A percentile compares a stretch with the other conserved stretches of the same genome.
Evolutionary conservation across 2,888 invertebrate genomes (phyloP).

Genomic region (Caenorhabditis imperialis): DNA sequence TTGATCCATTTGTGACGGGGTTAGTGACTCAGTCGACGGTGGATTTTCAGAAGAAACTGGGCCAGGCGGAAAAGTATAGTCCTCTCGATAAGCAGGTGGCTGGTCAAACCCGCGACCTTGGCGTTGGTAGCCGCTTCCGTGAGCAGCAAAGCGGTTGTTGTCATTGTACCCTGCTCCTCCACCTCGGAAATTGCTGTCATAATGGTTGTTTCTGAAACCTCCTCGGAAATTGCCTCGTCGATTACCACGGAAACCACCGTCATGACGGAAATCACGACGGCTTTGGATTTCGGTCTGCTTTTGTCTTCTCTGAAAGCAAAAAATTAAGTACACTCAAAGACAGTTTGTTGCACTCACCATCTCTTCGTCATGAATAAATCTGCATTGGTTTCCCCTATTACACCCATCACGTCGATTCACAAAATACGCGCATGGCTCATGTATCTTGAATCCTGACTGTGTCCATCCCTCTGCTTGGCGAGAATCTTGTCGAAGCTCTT

Average conservation of each 20-base stretch:
- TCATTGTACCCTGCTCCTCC: background rate
- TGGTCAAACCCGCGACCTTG: background rate
- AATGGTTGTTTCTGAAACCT: constrained; percentile 4
- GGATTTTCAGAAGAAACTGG: no score
- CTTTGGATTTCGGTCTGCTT: background rate
- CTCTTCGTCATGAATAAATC: constrained; percentile 40
- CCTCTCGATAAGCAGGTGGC: no score
- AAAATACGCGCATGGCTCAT: constrained; percentile 30
- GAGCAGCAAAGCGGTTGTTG: background rate
- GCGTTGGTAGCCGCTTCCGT: background rate
- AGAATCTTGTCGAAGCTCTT: constrained; percentile 6
- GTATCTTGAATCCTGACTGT: constrained; percentile 24
- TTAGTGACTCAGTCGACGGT: no score
- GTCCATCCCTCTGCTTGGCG: constrained; percentile 23
- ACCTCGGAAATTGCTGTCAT: constrained; percentile 5
- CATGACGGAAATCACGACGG: constrained; percentile 8
- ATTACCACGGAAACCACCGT: constrained; percentile 2
- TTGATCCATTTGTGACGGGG: no score
- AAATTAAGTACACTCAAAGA: background rate
- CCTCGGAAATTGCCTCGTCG: constrained; percentile 15
- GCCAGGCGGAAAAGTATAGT: no score
- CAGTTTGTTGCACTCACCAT: constrained; percentile 11
- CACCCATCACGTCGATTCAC: constrained; percentile 26
- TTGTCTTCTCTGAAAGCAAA: background rate
- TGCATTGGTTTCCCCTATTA: constrained; percentile 35